Conservation (phyloP, 1,140 invertebrate species). For the Drosophila erecta region DNA sequence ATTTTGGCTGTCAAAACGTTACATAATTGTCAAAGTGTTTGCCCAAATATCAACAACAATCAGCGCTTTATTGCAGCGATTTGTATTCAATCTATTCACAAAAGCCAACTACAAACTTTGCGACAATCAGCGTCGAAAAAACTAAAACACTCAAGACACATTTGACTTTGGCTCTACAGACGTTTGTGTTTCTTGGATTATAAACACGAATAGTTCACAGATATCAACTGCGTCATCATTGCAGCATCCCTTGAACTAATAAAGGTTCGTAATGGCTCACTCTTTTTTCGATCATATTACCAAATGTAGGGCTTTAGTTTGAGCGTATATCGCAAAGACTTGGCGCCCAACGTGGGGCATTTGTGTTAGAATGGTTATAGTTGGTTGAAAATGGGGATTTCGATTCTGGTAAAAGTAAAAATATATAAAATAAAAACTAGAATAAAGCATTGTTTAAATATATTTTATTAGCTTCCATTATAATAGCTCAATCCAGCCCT, state of each 20-base stretch:
- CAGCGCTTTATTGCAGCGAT: conserved; percentile 76
- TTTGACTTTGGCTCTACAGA: conserved; percentile 39
- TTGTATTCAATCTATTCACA: conserved; percentile 73
- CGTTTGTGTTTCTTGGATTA: conserved; percentile 74
- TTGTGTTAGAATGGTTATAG: too few species aligned
- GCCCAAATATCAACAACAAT: conserved; percentile 72
- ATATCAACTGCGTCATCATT: conserved; percentile 25
- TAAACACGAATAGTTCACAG: conserved; percentile 54
- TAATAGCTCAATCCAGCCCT: too few species aligned
- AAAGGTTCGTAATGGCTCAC: conserved; percentile 58
- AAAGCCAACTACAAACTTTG: conserved; percentile 38
- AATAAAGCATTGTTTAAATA: too few species aligned
- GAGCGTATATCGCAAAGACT: background rate
- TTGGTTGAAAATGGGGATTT: too few species aligned
- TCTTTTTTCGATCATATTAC: background rate
- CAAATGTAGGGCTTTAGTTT: conserved; percentile 2
- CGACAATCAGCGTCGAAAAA: conserved; percentile 11
- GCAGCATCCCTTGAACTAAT: conserved; percentile 49
- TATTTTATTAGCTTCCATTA: too few species aligned
- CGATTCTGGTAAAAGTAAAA: too few species aligned
- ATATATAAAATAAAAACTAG: too few species aligned
- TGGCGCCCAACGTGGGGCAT: background rate
- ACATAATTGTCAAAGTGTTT: conserved; percentile 78
- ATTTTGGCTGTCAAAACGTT: conserved; percentile 66
- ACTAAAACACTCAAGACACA: conserved; percentile 43